Conservation (phyloP, 2,113 vertebrate species). For the Neofelis nebulosa region DNA sequence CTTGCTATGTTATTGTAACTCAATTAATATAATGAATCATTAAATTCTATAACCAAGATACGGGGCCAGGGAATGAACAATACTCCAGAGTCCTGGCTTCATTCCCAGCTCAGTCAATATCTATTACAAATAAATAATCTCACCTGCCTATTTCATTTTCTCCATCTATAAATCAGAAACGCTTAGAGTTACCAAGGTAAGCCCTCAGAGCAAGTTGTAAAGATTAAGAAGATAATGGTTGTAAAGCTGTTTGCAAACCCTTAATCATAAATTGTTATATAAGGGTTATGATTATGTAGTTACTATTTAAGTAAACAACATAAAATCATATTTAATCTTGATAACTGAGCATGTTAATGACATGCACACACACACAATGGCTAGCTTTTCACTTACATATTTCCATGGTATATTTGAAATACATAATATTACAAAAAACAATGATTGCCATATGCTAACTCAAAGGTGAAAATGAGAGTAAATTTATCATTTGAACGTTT, state of each 20-base stretch:
- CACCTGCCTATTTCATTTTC: slow-evolving; percentile 72
- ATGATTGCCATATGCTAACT: neutral
- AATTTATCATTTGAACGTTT: neutral
- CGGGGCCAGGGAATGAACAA: neutral
- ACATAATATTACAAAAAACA: neutral
- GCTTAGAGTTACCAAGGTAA: slow-evolving; percentile 51
- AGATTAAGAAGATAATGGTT: slow-evolving; percentile 58
- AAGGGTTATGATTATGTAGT: slow-evolving; percentile 29
- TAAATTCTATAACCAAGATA: slow-evolving; percentile 50
- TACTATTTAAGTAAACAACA: slow-evolving; percentile 39
- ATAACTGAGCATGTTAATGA: neutral
- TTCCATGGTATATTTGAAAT: neutral
- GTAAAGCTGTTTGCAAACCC: slow-evolving; percentile 48
- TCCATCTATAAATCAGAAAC: slow-evolving; percentile 67
- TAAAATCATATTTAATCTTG: slow-evolving; percentile 28
- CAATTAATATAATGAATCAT: slow-evolving; percentile 70
- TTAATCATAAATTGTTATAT: slow-evolving; percentile 40
- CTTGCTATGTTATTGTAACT: slow-evolving; percentile 51
- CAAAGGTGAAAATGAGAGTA: neutral
- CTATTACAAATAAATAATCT: slow-evolving; percentile 73
- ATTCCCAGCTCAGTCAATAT: slow-evolving; percentile 72
- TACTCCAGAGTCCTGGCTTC: slow-evolving; percentile 60
- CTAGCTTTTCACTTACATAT: neutral
- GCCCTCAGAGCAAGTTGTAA: slow-evolving; percentile 40
- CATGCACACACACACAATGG: neutral